These are phyloP conservation scores for Scalopus aquaticus DNA, from an alignment of 2,113 vertebrate genomes.

Conservation along the genomic window DNA sequence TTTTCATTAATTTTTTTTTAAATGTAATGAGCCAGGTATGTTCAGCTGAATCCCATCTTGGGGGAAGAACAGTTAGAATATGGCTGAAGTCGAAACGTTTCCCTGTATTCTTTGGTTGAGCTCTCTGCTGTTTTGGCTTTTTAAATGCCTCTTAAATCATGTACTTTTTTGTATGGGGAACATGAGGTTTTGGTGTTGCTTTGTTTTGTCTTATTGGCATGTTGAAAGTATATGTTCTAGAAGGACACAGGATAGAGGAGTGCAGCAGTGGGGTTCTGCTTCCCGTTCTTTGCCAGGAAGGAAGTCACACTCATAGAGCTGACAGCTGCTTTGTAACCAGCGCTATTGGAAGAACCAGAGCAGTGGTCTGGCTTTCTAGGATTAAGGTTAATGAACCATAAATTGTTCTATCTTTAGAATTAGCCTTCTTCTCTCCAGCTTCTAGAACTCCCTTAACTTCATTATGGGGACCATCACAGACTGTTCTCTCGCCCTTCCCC, in stretches of 20 bases:
- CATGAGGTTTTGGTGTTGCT: background rate
- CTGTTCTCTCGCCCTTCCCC: background rate
- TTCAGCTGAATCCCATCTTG: background rate
- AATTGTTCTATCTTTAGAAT: background rate
- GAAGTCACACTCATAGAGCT: background rate
- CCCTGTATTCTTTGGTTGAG: background rate
- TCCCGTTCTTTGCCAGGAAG: background rate
- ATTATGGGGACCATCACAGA: background rate
- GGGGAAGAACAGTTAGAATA: background rate
- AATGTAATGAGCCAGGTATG: background rate
- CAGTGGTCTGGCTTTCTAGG: background rate
- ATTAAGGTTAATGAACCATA: background rate
- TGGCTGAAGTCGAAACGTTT: background rate
- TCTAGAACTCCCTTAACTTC: background rate
- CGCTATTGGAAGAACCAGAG: background rate
- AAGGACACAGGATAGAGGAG: background rate
- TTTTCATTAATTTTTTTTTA: slow-evolving; percentile 42
- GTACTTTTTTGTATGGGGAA: background rate
- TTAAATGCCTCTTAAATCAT: background rate
- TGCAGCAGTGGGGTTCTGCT: background rate
- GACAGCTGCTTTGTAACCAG: background rate
- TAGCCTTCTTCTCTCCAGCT: background rate
- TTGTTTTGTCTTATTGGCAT: background rate
- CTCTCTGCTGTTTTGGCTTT: no score
- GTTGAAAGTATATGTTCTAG: background rate